Evolutionary conservation across 2,888 invertebrate genomes (phyloP), one percentile per base, ranked within the genome.

Genomic region (Caenorhabditis sulstoni): DNA sequence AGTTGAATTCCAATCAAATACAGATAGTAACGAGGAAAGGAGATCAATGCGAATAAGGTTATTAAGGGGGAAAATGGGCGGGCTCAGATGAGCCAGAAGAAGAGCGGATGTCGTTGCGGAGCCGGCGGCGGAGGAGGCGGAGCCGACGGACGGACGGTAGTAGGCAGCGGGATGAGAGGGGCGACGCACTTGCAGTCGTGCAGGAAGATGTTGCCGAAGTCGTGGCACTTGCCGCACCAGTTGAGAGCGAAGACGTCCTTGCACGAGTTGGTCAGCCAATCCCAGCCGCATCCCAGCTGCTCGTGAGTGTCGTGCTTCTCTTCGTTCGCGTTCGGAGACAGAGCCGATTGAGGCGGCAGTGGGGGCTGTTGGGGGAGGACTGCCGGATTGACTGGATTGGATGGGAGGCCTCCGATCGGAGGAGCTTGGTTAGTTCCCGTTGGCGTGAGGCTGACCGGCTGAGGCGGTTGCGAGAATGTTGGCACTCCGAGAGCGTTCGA

Each of bases 161-260:
- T 81, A 12, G 81, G 83, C 9, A 84, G 70, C 22, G 66, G 80
- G 3, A 80, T 70, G 16, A 85, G 59, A 1, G 85, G 85, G 11
- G 78, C 81, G 9, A 84, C 76, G 53, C 89, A 89, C 73, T 87
- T 86, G 80, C 89, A 89, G 70, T 89, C 88, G 79, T 88, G 89
- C 45, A 88, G 76, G 81, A 89, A 89, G 23, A 86, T 81, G 55
- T 88, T 88, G 23, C 88, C 88, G 57, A 89, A 87, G 68, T 89
- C 88, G 50, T 82, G 81, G 65, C 88, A 89, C 53, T 84, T 81
- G 9, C 84, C 84, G 50, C 88, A 87, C 85, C 85, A 85, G 23
- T 82, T 81, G 39, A 85, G 61, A 37, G 77, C 82, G 62, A 85
- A 87, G 11, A 87, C 81, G 70, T 87, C 88, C 79, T 88, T 89